Evolutionary conservation across 2,888 invertebrate genomes (phyloP).

Genomic region (Hydrotaea diabolus): DNA sequence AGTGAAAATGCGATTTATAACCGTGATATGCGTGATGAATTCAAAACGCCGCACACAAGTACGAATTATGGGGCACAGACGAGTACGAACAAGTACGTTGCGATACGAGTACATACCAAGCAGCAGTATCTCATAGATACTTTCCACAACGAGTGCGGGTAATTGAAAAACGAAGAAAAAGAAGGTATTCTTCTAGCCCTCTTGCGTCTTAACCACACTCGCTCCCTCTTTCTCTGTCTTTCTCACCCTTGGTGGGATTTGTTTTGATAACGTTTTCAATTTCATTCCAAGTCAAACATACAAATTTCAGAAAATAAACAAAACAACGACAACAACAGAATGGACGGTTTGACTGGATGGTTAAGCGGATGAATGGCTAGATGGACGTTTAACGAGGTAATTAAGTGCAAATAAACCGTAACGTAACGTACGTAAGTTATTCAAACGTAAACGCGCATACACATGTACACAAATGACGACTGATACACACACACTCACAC

Average conservation of each 20-base stretch:
- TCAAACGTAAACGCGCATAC: neutral
- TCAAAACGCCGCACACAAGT: neutral
- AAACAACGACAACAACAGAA: no score
- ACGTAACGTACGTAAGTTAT: slow-evolving; percentile 19
- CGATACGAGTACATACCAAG: neutral
- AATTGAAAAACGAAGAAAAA: slow-evolving; percentile 7
- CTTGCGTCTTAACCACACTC: neutral
- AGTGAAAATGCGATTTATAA: slow-evolving; percentile 45
- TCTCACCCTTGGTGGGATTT: neutral
- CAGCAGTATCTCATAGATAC: neutral
- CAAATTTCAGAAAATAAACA: neutral
- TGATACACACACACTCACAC: no score
- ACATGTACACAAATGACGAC: neutral
- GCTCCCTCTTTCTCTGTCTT: neutral
- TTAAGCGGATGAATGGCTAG: neutral
- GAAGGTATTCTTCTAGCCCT: neutral
- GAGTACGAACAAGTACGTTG: neutral
- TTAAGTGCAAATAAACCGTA: slow-evolving; percentile 36
- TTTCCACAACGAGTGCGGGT: neutral
- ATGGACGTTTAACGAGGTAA: slow-evolving; percentile 16
- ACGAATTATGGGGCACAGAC: neutral
- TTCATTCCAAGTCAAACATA: slow-evolving; percentile 22
- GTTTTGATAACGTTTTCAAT: slow-evolving; percentile 34
- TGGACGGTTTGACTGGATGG: neutral
- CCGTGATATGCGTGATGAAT: slow-evolving; percentile 40